A percentile compares a stretch with the other conserved stretches of the same genome.
phyloP scores from a whole-genome alignment of 35 echinoderm and acorn worm species.

The Lytechinus pictus region DNA sequence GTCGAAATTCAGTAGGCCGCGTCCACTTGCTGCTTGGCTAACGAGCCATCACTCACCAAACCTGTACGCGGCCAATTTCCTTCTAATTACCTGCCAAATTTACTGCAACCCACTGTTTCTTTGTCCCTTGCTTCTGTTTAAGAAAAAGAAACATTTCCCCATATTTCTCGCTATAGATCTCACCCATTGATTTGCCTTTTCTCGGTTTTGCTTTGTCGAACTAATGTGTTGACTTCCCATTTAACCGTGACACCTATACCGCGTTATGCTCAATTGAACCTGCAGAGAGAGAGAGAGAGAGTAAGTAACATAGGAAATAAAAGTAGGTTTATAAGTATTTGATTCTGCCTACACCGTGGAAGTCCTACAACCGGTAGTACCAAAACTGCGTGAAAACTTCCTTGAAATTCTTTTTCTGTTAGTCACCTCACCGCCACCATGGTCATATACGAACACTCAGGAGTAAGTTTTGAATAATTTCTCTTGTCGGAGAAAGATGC shows the following conservation, averaged over 20 bases:
- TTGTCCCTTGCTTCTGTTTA: background rate
- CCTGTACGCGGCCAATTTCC: background rate
- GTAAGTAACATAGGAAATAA: background rate
- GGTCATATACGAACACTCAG: too few relatives aligned
- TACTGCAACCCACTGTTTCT: conserved; percentile 10
- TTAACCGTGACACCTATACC: background rate
- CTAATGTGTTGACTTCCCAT: background rate
- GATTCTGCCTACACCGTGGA: background rate
- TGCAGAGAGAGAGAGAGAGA: background rate
- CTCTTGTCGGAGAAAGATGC: too few relatives aligned
- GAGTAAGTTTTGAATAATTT: too few relatives aligned
- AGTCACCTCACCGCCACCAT: too few relatives aligned
- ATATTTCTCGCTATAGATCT: background rate
- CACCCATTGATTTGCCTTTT: background rate
- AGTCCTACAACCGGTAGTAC: background rate
- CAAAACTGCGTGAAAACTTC: background rate
- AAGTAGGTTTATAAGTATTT: background rate
- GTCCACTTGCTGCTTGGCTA: background rate
- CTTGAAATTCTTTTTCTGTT: background rate
- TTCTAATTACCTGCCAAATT: conserved; percentile 13
- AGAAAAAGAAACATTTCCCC: background rate
- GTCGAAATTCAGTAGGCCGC: background rate
- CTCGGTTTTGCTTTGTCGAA: background rate
- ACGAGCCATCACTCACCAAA: background rate
- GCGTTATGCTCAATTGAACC: background rate